phyloP scores from a whole-genome alignment of 2,113 vertebrate genomes.

The Nothobranchius kuhntae region DNA sequence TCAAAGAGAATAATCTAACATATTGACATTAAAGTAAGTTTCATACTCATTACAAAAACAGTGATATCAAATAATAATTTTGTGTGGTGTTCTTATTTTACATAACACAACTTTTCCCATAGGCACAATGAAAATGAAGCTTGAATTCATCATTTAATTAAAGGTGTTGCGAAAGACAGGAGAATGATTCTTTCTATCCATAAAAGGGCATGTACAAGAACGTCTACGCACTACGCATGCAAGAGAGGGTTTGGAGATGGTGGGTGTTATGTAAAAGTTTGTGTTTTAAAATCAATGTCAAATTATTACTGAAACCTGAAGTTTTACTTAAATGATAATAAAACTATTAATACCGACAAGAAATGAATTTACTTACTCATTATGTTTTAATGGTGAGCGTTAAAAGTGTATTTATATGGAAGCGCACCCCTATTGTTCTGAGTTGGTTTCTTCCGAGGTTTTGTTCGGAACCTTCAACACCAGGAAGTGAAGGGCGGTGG shows the following conservation, averaged over 20 bases:
- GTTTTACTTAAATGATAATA: too few species aligned
- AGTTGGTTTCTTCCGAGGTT: conserved; percentile 63
- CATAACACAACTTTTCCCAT: not conserved
- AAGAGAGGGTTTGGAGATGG: conserved; percentile 44
- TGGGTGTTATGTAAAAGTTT: rapidly evolving
- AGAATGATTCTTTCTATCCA: conserved; percentile 55
- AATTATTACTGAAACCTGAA: too few species aligned
- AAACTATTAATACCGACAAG: too few species aligned
- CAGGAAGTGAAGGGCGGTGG: conserved; percentile 86
- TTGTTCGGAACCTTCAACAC: conserved; percentile 44
- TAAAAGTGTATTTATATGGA: not conserved
- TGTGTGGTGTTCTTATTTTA: too few species aligned
- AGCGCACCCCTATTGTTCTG: not conserved
- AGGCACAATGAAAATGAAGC: not conserved
- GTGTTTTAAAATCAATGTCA: not conserved
- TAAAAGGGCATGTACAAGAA: conserved; percentile 76
- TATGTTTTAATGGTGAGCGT: too few species aligned
- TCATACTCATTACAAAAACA: too few species aligned
- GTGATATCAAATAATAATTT: too few species aligned
- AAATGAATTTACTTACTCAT: too few species aligned
- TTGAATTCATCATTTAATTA: not conserved
- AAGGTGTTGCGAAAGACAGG: conserved; percentile 17
- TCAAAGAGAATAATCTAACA: too few species aligned
- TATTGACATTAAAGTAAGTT: too few species aligned
- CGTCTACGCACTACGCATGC: conserved; percentile 40